These are phyloP conservation scores for Microctonus hyperodae DNA, from an alignment of 2,888 invertebrate species.

Conservation along the genomic window DNA sequence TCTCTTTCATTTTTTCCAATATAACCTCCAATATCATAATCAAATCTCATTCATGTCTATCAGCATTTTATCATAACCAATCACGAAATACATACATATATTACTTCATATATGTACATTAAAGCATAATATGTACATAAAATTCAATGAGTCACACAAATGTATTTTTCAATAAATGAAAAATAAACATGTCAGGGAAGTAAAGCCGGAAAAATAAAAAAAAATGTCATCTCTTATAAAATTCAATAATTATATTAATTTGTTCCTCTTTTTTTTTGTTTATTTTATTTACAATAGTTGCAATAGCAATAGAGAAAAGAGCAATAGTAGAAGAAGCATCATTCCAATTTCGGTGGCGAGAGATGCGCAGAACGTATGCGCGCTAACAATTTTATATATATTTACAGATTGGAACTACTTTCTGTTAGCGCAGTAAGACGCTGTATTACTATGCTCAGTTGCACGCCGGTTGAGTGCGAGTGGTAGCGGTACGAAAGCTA, in stretches of 20 bases:
- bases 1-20: neutral
- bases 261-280: no score
- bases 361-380: neutral
- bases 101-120: neutral
- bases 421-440: conserved; percentile 51
- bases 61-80: conserved; percentile 14
- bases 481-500: conserved; percentile 24
- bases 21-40: neutral
- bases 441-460: conserved; percentile 52
- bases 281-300: neutral
- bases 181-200: no score
- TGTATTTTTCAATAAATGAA: neutral
- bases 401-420: conserved; percentile 47
- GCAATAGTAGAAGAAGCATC: no score
- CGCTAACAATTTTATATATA: neutral
- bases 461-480: conserved; percentile 58
- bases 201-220: neutral
- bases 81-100: neutral
- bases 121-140: no score
- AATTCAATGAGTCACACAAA: neutral
- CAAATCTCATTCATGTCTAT: neutral
- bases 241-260: neutral
- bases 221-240: no score
- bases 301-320: neutral
- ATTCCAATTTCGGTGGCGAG: neutral